Evolutionary conservation across 2,113 vertebrate genomes (phyloP).

Genomic region (Prunella himalayana): DNA sequence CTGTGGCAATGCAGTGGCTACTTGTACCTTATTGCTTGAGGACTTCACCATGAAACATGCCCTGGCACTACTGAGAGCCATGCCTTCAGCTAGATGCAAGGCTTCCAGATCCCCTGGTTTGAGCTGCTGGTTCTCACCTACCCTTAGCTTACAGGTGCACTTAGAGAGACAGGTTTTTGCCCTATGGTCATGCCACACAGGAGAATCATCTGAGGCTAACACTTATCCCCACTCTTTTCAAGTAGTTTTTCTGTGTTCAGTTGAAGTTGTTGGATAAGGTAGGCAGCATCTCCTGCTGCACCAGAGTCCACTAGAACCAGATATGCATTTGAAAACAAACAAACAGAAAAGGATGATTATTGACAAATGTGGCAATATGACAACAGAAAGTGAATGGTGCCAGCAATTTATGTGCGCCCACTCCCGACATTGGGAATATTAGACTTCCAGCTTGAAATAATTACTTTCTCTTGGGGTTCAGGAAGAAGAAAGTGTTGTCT

Average conservation of each 20-base stretch:
- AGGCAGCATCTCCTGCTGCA: neutral
- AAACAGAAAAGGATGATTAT: conserved; percentile 16
- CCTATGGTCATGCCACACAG: neutral
- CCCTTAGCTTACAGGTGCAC: neutral
- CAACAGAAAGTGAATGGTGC: conserved; percentile 49
- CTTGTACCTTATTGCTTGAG: conserved; percentile 29
- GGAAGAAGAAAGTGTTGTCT: conserved; percentile 62
- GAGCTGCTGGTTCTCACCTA: neutral
- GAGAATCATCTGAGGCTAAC: neutral
- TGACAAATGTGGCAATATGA: conserved; percentile 43
- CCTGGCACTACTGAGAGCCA: neutral
- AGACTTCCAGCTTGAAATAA: conserved; percentile 63
- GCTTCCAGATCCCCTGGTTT: neutral
- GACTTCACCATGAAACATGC: neutral
- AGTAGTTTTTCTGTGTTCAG: conserved; percentile 52
- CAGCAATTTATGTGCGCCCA: conserved; percentile 53
- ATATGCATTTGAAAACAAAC: conserved; percentile 8
- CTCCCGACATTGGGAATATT: conserved; percentile 44
- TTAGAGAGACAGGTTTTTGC: neutral
- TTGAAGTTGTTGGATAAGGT: conserved; percentile 34
- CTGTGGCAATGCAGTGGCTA: conserved; percentile 35
- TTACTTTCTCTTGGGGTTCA: conserved; percentile 66
- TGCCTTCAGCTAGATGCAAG: neutral
- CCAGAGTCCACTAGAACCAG: conserved; percentile 18
- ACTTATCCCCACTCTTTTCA: neutral